Evolutionary conservation across 1,140 invertebrate species (phyloP).

Genomic region (Euura saliciscinereae): DNA sequence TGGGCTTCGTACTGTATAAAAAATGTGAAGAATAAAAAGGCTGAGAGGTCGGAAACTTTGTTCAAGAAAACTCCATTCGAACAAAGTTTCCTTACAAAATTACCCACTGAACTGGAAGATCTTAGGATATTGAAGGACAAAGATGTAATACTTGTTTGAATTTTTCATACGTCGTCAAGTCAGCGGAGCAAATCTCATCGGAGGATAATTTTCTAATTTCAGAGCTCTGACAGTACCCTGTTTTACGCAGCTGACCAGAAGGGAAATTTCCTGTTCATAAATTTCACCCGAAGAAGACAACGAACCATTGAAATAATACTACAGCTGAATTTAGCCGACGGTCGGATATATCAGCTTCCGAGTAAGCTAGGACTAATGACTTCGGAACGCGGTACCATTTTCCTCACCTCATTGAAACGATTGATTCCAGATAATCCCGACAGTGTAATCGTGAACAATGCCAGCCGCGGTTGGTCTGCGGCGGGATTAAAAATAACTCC

Average conservation of each 20-base stretch:
- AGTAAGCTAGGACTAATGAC: conserved; percentile 46
- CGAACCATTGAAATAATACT: conserved; percentile 54
- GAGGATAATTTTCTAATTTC: background rate
- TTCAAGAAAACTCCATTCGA: background rate
- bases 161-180: background rate
- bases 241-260: conserved; percentile 54
- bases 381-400: conserved; percentile 21
- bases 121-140: conserved; percentile 22
- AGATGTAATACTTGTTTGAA: conserved; percentile 21
- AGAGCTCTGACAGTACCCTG: conserved; percentile 49
- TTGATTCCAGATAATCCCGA: conserved; percentile 52
- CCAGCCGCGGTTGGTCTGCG: conserved; percentile 55
- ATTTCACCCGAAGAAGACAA: conserved; percentile 46
- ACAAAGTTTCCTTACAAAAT: background rate
- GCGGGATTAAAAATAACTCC: conserved; percentile 65
- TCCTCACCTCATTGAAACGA: conserved; percentile 20
- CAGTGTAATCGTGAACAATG: conserved; percentile 44
- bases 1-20: conserved; percentile 46
- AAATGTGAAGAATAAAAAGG: conserved; percentile 46
- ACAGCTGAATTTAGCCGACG: conserved; percentile 56
- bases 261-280: conserved; percentile 52
- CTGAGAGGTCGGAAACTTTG: background rate
- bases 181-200: background rate
- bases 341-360: conserved; percentile 56
- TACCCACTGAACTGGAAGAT: conserved; percentile 16